Percentiles rank a stretch among this genome's conserved stretches.
Evolutionary conservation across 2,113 vertebrate species (phyloP).

Genomic region (Tapirus terrestris): DNA sequence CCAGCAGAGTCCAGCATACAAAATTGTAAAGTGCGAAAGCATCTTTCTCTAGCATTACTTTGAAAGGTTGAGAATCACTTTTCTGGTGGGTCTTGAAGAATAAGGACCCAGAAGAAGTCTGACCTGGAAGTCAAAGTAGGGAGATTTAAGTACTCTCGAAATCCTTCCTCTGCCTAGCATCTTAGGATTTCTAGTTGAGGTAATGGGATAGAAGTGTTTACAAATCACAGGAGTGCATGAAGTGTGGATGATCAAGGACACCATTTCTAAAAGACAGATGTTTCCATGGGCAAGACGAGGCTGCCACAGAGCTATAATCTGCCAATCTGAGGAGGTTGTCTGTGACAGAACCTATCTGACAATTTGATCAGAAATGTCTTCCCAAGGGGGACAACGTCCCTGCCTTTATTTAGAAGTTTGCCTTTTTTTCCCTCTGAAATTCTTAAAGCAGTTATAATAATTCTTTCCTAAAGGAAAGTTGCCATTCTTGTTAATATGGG

Average conservation of each 20-base stretch:
- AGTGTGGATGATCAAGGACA: neutral
- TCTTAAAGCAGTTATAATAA: neutral
- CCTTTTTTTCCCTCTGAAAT: neutral
- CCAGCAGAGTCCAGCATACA: neutral
- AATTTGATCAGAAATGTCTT: neutral
- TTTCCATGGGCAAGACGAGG: neutral
- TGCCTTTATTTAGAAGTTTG: neutral
- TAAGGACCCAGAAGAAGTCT: neutral
- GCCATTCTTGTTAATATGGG: neutral
- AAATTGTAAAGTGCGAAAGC: neutral
- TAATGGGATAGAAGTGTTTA: neutral
- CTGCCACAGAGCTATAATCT: neutral
- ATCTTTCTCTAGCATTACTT: neutral
- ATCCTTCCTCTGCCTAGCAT: neutral
- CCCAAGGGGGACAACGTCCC: neutral
- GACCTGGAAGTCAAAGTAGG: neutral
- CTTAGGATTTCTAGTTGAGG: neutral
- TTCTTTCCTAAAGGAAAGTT: neutral
- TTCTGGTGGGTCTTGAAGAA: neutral
- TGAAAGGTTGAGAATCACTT: neutral
- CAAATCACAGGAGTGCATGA: neutral
- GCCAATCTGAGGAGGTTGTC: neutral
- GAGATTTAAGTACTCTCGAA: neutral
- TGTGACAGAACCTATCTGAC: neutral
- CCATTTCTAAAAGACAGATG: neutral